These are phyloP conservation scores for Gallinago solitaria DNA, from an alignment of 2,797 vertebrate genomes.

Conservation along the genomic window DNA sequence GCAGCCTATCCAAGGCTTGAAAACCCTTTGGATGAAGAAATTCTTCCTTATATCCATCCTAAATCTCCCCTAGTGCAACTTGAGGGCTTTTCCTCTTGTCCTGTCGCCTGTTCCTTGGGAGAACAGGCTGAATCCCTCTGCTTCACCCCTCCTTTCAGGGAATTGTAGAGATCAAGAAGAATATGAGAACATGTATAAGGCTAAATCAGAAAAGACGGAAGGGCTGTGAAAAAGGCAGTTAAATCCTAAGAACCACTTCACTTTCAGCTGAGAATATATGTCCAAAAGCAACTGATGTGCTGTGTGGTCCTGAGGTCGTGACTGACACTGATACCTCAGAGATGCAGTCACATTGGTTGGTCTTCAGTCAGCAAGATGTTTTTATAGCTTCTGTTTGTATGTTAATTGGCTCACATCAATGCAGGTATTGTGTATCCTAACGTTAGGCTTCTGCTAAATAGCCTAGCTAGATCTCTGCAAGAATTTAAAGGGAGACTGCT, in stretches of 20 bases:
- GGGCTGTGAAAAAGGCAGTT: background rate
- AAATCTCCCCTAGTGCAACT: background rate
- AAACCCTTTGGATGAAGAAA: background rate
- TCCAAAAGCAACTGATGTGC: background rate
- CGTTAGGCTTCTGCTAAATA: background rate
- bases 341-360: background rate
- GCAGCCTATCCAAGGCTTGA: background rate
- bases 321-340: background rate
- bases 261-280: background rate
- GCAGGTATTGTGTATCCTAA: background rate
- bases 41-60: background rate
- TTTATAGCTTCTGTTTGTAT: background rate
- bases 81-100: background rate
- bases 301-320: background rate
- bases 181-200: background rate
- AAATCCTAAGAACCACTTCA: background rate
- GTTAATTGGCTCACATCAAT: background rate
- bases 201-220: background rate
- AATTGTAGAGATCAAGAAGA: background rate
- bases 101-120: background rate
- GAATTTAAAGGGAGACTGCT: background rate
- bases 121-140: background rate
- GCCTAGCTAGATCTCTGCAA: background rate
- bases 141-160: background rate
- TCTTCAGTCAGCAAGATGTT: background rate